A percentile compares a stretch with the other conserved stretches of the same genome.
Evolutionary conservation across 1,140 invertebrate species (phyloP).

Genomic region (Globodera rostochiensis): DNA sequence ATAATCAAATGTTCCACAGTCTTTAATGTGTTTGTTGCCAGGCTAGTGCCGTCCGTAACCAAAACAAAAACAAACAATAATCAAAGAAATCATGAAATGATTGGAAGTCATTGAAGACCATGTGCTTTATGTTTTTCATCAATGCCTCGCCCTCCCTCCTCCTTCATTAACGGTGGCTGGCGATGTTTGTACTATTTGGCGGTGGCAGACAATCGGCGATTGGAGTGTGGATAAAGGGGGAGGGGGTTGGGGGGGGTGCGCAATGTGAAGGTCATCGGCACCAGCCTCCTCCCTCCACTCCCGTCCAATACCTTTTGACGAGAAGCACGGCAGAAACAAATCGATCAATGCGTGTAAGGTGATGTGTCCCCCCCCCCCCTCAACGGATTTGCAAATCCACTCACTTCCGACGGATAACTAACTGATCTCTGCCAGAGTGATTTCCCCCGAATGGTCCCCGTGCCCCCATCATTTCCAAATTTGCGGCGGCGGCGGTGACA

Average conservation of each 20-base stretch:
- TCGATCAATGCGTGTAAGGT: background rate
- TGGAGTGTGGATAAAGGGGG: background rate
- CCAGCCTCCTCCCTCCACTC: background rate
- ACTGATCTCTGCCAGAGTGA: background rate
- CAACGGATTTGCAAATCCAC: background rate
- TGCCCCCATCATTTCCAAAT: background rate
- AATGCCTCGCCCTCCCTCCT: background rate
- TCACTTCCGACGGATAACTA: background rate
- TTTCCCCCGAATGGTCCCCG: background rate
- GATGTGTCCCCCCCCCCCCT: background rate
- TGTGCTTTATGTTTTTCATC: too few relatives aligned
- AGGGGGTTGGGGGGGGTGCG: background rate
- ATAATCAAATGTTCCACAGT: background rate
- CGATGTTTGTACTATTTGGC: constrained; percentile 10
- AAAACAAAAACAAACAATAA: too few relatives aligned
- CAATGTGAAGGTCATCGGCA: constrained; percentile 13
- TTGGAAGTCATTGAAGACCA: too few relatives aligned
- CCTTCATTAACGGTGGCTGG: background rate
- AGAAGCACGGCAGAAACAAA: constrained; percentile 2
- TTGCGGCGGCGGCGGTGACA: constrained; percentile 3
- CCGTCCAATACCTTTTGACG: background rate
- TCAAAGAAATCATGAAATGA: too few relatives aligned
- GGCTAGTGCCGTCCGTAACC: too few relatives aligned
- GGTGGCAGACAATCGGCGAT: constrained; percentile 3
- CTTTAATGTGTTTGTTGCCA: background rate